Evolutionary conservation across 2,888 invertebrate species (phyloP).

Genomic region (Eulithis testata): DNA sequence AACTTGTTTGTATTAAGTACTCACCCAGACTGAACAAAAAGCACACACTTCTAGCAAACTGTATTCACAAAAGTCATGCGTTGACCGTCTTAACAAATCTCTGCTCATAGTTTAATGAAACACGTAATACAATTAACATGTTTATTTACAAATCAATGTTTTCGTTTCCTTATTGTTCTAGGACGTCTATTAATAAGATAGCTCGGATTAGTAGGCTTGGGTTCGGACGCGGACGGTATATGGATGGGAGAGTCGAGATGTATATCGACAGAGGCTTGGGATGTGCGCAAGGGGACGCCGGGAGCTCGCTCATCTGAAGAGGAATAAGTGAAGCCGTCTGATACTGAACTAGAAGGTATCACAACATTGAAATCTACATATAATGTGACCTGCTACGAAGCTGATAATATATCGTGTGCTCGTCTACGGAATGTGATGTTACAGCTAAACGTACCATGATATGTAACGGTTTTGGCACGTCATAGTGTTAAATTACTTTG

Average conservation of each 20-base stretch:
- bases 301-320: conserved; percentile 55
- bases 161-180: conserved; percentile 53
- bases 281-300: conserved; percentile 65
- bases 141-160: conserved; percentile 52
- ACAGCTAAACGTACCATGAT: conserved; percentile 53
- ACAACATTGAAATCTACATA: conserved; percentile 8
- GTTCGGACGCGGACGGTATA: conserved; percentile 35
- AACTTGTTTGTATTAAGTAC: conserved; percentile 13
- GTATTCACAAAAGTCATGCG: conserved; percentile 36
- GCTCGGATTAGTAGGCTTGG: conserved; percentile 44
- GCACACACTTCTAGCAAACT: conserved; percentile 26
- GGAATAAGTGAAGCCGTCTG: conserved; percentile 25
- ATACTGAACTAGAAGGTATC: not conserved
- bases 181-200: conserved; percentile 60
- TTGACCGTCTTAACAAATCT: conserved; percentile 56
- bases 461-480: conserved; percentile 52
- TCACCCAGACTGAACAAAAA: conserved; percentile 23
- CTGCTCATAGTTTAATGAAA: conserved; percentile 66
- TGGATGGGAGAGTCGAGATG: conserved; percentile 50
- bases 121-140: conserved; percentile 56
- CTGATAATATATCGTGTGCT: conserved; percentile 47
- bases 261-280: conserved; percentile 71
- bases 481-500: conserved; percentile 45
- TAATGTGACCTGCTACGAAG: conserved; percentile 44
- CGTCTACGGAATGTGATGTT: conserved; percentile 53